These are phyloP conservation scores for Sorex araneus DNA, from an alignment of 2,113 vertebrate species.

Conservation along the genomic window DNA sequence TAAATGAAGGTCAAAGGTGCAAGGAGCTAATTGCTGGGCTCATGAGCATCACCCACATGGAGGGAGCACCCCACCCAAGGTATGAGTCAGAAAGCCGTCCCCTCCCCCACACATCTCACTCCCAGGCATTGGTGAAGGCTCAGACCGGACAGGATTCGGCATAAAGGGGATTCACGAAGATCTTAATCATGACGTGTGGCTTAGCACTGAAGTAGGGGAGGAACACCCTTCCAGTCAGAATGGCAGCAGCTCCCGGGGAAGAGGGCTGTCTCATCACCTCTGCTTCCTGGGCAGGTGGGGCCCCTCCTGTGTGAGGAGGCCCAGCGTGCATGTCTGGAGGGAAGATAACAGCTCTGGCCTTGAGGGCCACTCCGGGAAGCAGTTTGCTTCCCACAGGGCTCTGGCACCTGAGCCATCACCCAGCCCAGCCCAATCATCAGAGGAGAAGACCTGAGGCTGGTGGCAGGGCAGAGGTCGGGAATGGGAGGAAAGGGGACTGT, in stretches of 20 bases:
- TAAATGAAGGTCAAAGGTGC: constrained; percentile 26
- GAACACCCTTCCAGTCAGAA: rapidly evolving
- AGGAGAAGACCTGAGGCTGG: not conserved
- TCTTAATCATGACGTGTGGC: not conserved
- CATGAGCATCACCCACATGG: not conserved
- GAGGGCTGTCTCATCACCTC: too few species aligned
- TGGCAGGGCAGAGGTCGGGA: too few species aligned
- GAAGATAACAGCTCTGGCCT: too few species aligned
- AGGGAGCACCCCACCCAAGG: not conserved
- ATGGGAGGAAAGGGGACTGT: too few species aligned
- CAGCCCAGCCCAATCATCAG: not conserved
- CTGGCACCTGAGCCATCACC: not conserved
- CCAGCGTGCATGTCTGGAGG: not conserved
- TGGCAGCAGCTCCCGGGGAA: not conserved
- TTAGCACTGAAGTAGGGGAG: not conserved
- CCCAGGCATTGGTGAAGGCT: not conserved
- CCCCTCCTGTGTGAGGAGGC: not conserved
- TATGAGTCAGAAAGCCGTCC: not conserved
- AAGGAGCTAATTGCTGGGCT: not conserved
- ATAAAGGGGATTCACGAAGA: too few species aligned
- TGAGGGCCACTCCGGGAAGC: rapidly evolving
- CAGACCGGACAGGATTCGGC: not conserved
- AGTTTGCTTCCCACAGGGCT: not conserved
- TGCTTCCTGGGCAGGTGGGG: not conserved
- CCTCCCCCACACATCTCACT: too few species aligned